A percentile compares a stretch with the other conserved stretches of the same genome.
phyloP scores from a whole-genome alignment of 2,113 vertebrate genomes.

The Gambusia affinis region DNA sequence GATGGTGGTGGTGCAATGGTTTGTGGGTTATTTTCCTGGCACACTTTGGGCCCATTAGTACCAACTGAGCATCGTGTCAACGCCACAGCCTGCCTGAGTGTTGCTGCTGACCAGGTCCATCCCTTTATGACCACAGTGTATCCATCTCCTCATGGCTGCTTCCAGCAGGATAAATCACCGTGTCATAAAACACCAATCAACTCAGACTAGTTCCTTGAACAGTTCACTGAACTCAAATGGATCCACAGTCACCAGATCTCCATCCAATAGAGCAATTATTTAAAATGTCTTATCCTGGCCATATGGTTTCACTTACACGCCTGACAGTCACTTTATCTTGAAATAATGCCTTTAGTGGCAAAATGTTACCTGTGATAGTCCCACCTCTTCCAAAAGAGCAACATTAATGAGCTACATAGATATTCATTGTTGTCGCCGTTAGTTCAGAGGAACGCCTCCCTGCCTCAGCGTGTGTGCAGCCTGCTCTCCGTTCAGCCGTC shows the following conservation, averaged over 20 bases:
- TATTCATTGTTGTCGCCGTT: background rate
- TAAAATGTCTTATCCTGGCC: background rate
- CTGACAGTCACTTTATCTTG: background rate
- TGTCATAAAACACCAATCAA: too few relatives aligned
- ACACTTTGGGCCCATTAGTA: too few relatives aligned
- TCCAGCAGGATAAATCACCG: too few relatives aligned
- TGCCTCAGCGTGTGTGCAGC: slow-evolving; percentile 16
- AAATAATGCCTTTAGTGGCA: background rate
- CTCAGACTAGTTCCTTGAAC: too few relatives aligned
- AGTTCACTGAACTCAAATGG: too few relatives aligned
- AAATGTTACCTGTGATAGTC: background rate
- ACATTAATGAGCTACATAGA: background rate
- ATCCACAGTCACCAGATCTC: too few relatives aligned
- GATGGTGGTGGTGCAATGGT: too few relatives aligned
- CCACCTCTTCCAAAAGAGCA: background rate
- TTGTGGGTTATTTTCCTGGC: background rate
- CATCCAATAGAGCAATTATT: background rate
- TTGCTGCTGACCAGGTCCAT: too few relatives aligned
- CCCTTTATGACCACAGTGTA: too few relatives aligned
- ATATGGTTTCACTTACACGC: background rate
- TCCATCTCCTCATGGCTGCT: too few relatives aligned
- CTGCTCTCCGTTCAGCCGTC: slow-evolving; percentile 42
- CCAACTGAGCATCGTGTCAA: too few relatives aligned
- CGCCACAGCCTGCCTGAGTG: too few relatives aligned
- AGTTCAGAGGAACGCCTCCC: slow-evolving; percentile 10